phyloP scores from a whole-genome alignment of 2,113 vertebrate species.

The Climacteris rufus region DNA sequence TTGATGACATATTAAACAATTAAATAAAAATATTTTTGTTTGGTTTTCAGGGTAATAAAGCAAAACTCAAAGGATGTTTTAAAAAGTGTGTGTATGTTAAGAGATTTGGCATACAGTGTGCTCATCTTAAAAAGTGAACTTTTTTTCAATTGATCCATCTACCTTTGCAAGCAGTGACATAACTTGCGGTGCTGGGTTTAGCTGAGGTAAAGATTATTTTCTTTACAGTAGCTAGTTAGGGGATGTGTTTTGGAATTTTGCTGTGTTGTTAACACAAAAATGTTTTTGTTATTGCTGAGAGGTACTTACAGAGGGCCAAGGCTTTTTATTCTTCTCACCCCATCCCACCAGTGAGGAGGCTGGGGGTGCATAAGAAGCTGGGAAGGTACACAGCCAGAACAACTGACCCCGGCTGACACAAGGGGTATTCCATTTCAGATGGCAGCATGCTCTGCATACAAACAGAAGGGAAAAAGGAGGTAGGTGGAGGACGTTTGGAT shows the following conservation, averaged over 20 bases:
- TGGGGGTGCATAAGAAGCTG: no score
- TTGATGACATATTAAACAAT: not conserved
- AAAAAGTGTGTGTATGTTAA: not conserved
- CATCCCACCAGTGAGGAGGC: not conserved
- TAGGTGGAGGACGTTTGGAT: rapidly evolving
- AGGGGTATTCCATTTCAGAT: not conserved
- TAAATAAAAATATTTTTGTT: not conserved
- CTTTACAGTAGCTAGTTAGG: not conserved
- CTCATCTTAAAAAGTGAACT: not conserved
- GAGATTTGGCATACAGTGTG: not conserved
- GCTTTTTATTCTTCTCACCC: not conserved
- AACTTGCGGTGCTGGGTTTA: not conserved
- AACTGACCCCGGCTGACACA: not conserved
- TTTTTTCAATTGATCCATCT: not conserved
- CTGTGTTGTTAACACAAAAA: not conserved
- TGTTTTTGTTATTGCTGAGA: not conserved
- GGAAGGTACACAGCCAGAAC: not conserved
- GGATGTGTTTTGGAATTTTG: not conserved
- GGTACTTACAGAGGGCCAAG: not conserved
- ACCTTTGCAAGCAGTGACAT: not conserved
- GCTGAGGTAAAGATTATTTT: not conserved
- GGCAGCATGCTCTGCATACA: not conserved
- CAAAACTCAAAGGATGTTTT: not conserved
- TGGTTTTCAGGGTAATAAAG: not conserved
- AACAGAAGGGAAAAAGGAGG: not conserved